Conservation (phyloP, 2,888 invertebrate genomes). For the Zygaena filipendulae region DNA sequence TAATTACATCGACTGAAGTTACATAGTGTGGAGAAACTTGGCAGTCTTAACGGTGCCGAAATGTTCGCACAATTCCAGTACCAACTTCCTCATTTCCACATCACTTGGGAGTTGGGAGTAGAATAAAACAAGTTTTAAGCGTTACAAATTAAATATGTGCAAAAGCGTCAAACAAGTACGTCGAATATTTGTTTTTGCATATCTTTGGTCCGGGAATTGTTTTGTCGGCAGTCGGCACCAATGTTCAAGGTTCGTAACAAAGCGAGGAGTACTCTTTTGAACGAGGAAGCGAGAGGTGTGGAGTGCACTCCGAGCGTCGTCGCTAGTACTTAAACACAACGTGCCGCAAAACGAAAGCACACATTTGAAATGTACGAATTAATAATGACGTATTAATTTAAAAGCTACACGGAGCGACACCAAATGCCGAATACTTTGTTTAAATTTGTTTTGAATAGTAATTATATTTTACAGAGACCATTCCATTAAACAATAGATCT, state of each 20-base stretch:
- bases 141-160: too few relatives aligned
- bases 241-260: conserved; percentile 54
- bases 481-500: neutral
- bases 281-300: conserved; percentile 37
- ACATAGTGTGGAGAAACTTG: conserved; percentile 44
- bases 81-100: too few relatives aligned
- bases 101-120: too few relatives aligned
- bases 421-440: too few relatives aligned
- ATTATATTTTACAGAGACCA: too few relatives aligned
- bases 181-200: too few relatives aligned
- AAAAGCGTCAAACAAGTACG: too few relatives aligned
- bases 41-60: conserved; percentile 32
- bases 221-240: conserved; percentile 32
- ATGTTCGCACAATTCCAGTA: conserved; percentile 23
- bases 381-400: conserved; percentile 50
- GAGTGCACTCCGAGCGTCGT: conserved; percentile 46
- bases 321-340: conserved; percentile 38
- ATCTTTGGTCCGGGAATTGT: conserved; percentile 23
- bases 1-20: conserved; percentile 44
- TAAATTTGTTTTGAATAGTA: too few relatives aligned
- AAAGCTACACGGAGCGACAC: conserved; percentile 29
- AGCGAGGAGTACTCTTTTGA: conserved; percentile 40
- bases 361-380: conserved; percentile 59
- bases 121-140: too few relatives aligned
- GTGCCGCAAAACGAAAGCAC: conserved; percentile 44